Conservation (phyloP, 2,113 vertebrate genomes). For the pig (Sus scrofa) region T2T-Sscrofa CM000816.6:103851501-103852000, state of each 20-base stretch:
- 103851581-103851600: neutral
- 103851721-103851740: neutral
- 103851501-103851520: neutral
- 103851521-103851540: neutral
- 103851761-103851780: conserved; percentile 15
- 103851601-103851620: neutral
- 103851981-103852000: neutral
- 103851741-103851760: neutral
- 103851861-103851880: neutral
- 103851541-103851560: neutral
- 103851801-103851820: neutral
- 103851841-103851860: neutral
- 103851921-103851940: no score
- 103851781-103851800: neutral
- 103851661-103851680: neutral
- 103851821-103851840: neutral
- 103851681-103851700: neutral
- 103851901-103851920: neutral
- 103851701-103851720: neutral
- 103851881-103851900: neutral
- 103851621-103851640: neutral
- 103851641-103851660: neutral
- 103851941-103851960: conserved; percentile 16
- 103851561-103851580: neutral
- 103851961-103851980: neutral